phyloP scores from a whole-genome alignment of 2,888 invertebrate genomes.

The Tanytarsus gracilentus region DNA sequence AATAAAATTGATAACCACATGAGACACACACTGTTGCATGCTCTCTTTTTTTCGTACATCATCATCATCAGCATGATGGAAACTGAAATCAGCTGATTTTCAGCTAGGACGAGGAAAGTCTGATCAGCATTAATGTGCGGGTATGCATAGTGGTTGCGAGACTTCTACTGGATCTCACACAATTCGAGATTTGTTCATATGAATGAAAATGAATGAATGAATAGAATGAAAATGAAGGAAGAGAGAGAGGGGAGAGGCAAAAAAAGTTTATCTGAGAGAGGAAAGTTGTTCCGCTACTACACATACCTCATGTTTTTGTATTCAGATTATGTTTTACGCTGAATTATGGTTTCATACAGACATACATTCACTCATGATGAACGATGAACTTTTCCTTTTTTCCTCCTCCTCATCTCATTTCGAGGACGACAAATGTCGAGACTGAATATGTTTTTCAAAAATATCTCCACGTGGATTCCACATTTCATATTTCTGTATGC shows the following conservation, averaged over 20 bases:
- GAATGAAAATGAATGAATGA: slow-evolving; percentile 24
- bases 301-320: slow-evolving; percentile 25
- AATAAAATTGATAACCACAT: slow-evolving; percentile 28
- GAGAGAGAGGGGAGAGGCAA: not conserved
- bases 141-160: too few relatives aligned
- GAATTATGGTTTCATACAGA: slow-evolving; percentile 26
- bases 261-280: slow-evolving; percentile 21
- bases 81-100: slow-evolving; percentile 24
- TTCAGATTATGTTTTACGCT: slow-evolving; percentile 19
- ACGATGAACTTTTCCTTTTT: slow-evolving; percentile 5
- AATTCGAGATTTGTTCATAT: slow-evolving; percentile 8
- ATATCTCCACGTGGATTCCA: not conserved
- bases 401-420: not conserved
- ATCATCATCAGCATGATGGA: not conserved
- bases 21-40: slow-evolving; percentile 22
- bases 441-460: too few relatives aligned
- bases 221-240: not conserved
- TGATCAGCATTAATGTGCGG: slow-evolving; percentile 24
- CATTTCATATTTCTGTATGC: too few relatives aligned
- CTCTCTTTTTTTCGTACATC: not conserved
- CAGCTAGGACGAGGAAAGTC: not conserved
- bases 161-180: slow-evolving; percentile 5
- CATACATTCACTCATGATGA: too few relatives aligned
- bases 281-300: slow-evolving; percentile 14
- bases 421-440: not conserved